These are phyloP conservation scores for Urosaurus nigricauda DNA, from an alignment of 2,797 vertebrate genomes.

Conservation along the genomic window DNA sequence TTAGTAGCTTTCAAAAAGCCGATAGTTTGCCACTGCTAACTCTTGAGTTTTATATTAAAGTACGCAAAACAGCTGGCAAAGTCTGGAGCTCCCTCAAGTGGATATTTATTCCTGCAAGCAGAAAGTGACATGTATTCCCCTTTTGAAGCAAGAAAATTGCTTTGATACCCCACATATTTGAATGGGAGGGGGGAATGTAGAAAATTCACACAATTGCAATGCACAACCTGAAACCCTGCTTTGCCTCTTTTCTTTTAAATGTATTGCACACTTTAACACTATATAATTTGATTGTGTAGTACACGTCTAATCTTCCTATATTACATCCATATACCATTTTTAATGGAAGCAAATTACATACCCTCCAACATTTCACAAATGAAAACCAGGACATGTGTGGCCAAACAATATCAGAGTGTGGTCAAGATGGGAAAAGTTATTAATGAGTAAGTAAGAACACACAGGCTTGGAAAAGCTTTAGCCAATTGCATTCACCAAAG, in stretches of 20 bases:
- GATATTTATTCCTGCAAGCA: constrained; percentile 38
- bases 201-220: background rate
- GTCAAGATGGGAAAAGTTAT: no score
- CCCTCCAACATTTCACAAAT: no score
- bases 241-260: constrained; percentile 15
- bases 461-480: no score
- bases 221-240: background rate
- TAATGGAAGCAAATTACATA: background rate
- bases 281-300: background rate
- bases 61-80: constrained; percentile 43
- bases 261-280: background rate
- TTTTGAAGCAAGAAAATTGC: no score
- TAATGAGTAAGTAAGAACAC: no score
- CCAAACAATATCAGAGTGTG: no score
- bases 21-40: background rate
- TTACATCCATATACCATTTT: background rate
- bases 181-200: background rate
- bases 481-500: no score
- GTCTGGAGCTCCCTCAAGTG: constrained; percentile 79
- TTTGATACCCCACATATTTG: background rate
- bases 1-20: background rate
- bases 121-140: background rate
- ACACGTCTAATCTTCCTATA: no score
- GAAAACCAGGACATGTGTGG: no score
- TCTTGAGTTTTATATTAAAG: background rate